phyloP scores from a whole-genome alignment of 2,797 vertebrate species.

The Sebastes taczanowskii region DNA sequence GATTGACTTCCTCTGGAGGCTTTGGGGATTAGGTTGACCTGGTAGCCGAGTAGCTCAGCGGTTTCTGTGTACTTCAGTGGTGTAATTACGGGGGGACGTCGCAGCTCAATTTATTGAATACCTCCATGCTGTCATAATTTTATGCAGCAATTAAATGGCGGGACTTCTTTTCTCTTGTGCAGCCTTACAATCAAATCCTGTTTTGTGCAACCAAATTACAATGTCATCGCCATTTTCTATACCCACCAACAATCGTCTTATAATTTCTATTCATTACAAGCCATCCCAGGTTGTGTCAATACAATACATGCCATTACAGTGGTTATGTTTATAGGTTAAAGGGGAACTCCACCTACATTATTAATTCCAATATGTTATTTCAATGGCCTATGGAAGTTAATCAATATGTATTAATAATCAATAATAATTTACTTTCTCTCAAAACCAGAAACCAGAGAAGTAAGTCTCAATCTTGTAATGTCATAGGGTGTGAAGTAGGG shows the following conservation, averaged over 20 bases:
- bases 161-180: conserved; percentile 31
- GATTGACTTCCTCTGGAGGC: conserved; percentile 77
- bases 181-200: conserved; percentile 38
- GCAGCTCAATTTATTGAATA: conserved; percentile 61
- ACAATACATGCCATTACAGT: not conserved
- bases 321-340: not conserved
- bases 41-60: conserved; percentile 62
- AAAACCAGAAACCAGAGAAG: not conserved
- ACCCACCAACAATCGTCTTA: not conserved
- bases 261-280: conserved; percentile 23
- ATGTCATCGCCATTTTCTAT: conserved; percentile 24
- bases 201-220: conserved; percentile 29
- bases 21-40: conserved; percentile 78
- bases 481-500: not conserved
- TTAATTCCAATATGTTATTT: not conserved
- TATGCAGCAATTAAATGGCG: conserved; percentile 40
- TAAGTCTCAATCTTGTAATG: not conserved
- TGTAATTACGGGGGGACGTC: conserved; percentile 61
- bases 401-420: too few relatives aligned
- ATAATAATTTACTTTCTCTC: not conserved
- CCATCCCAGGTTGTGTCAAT: not conserved
- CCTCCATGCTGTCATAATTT: conserved; percentile 58
- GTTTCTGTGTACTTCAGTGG: conserved; percentile 61
- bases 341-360: not conserved
- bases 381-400: too few relatives aligned